A percentile compares a stretch with the other conserved stretches of the same genome.
These are phyloP conservation scores for Monopis laevigella DNA, from an alignment of 2,888 invertebrate genomes.

Conservation along the genomic window DNA sequence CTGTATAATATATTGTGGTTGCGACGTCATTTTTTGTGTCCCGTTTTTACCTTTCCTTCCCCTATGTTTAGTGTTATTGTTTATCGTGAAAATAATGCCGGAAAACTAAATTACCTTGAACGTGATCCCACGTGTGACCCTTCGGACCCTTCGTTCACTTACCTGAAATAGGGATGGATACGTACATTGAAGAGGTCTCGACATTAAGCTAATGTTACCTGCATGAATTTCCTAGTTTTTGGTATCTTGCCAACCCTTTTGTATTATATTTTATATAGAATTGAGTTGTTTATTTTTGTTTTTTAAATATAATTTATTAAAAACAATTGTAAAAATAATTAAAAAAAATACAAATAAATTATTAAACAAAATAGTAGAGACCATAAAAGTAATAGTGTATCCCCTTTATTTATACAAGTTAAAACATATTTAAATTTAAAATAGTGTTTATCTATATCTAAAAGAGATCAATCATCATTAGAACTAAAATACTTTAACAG, in stretches of 20 bases:
- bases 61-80: conserved; percentile 9
- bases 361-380: no score
- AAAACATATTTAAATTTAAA: no score
- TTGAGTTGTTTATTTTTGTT: not conserved
- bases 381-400: no score
- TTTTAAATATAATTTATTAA: not conserved
- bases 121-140: conserved; percentile 12
- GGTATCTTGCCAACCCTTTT: no score
- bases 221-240: not conserved
- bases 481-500: no score
- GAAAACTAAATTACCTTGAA: conserved; percentile 6
- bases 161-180: conserved; percentile 12
- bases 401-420: no score
- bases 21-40: conserved; percentile 34
- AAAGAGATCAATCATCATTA: no score
- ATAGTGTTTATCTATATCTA: no score
- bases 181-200: conserved; percentile 2
- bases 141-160: conserved; percentile 11
- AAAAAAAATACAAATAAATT: not conserved
- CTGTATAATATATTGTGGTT: conserved; percentile 47
- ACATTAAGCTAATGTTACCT: conserved; percentile 2
- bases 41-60: conserved; percentile 16
- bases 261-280: not conserved
- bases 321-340: not conserved
- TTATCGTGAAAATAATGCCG: conserved; percentile 9